Base-by-base conservation (phyloP, 2,797 vertebrate genomes). In the Rhodeus uyekii region DNA sequence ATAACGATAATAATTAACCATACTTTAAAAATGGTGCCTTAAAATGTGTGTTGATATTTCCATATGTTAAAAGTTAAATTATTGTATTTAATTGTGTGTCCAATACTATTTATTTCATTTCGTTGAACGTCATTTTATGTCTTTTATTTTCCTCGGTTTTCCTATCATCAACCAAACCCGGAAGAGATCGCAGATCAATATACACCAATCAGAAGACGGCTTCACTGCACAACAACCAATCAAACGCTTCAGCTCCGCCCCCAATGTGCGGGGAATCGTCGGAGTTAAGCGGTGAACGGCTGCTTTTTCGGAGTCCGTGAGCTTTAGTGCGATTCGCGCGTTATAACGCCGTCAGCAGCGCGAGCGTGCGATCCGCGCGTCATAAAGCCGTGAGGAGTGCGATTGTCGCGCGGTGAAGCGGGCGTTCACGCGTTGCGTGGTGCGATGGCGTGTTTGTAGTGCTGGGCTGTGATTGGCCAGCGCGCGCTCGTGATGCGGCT, bases 401-500 rank as follows among this genome's bases (percentile, higher is more conserved):
- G 22, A 10, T 29, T n/a, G n/a, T n/a, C 22, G 77, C 93, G 89
- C 61, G 22, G 7, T 38, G 4, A 8, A 38, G n/a, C 61, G n/a
- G 29, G 0, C 2, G 64, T 29, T 24, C 22, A 22, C 32, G 1
- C 19, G 55, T 29, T 22, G 44, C 38, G 80, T 94, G 90, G 92
- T 89, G 84, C 83, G 92, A 94, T 94, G 88, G 90, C 83, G 91
- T 88, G 93, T 90, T 89, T 14, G 86, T 80, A 80, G 46, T 3
- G 48, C 24, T 42, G 72, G 1, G 71, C 63, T 67, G 4, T 93
- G 92, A 95, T 95, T 95, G 94, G 94, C 87, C 78, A 77, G 63
- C 29, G 91, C 91, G 89, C 87, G 88, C 87, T 89, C 84, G 95
- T 95, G 94, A 92, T 82, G 90, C 89, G 92, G 87, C 68, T 32